These are phyloP conservation scores for Pollicipes pollicipes DNA, from an alignment of 1,140 invertebrate species.

Conservation along the genomic window DNA sequence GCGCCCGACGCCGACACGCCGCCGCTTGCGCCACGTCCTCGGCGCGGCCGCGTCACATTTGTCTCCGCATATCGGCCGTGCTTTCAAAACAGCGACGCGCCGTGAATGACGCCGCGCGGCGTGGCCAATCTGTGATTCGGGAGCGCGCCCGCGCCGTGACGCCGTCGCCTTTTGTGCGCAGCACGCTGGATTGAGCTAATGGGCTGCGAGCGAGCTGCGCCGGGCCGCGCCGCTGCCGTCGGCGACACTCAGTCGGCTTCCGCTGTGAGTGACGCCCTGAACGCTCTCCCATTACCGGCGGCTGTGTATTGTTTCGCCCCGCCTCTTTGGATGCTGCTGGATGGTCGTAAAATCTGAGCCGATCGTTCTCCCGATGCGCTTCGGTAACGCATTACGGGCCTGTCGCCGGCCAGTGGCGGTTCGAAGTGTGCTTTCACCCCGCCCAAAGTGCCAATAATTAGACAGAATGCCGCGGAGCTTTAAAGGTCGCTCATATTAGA, in stretches of 20 bases:
- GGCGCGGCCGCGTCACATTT: not conserved
- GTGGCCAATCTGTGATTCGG: not conserved
- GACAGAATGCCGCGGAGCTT: no score
- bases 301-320: no score
- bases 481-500: no score
- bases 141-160: no score
- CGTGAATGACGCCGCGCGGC: not conserved
- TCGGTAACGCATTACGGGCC: not conserved
- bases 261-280: not conserved
- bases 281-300: not conserved
- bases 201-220: not conserved
- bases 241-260: no score
- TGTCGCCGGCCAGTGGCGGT: not conserved
- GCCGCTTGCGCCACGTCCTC: not conserved
- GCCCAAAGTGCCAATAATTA: not conserved
- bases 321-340: no score
- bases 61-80: no score
- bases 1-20: not conserved
- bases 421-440: not conserved
- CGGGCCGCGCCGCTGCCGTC: not conserved
- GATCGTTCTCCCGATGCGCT: not conserved
- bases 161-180: not conserved
- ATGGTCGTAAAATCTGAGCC: not conserved
- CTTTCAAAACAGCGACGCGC: not conserved
- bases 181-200: not conserved